A percentile compares a stretch with the other conserved stretches of the same genome.
These are phyloP conservation scores for Campylomormyrus tamandua DNA, from an alignment of 2,113 vertebrate species.

Conservation along the genomic window DNA sequence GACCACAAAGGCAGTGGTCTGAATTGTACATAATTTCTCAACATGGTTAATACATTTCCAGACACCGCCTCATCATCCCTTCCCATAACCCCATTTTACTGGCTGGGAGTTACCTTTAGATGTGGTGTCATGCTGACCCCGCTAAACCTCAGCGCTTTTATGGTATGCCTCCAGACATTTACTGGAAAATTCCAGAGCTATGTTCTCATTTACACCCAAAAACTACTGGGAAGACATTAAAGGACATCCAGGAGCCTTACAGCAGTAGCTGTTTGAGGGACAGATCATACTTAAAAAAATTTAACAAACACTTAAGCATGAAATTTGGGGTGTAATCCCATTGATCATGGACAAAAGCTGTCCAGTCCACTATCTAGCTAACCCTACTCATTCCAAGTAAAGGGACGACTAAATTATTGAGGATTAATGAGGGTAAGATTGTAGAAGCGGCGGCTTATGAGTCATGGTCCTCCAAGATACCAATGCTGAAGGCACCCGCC, in stretches of 20 bases:
- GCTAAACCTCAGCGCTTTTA: neutral
- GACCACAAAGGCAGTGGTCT: neutral
- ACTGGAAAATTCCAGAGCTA: neutral
- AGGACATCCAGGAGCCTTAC: neutral
- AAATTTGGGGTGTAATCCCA: neutral
- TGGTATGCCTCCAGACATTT: neutral
- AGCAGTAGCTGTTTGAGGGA: neutral
- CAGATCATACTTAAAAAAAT: neutral
- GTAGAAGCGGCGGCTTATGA: neutral
- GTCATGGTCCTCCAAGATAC: neutral
- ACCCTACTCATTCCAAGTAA: neutral
- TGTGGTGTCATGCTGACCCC: neutral
- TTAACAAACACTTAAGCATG: neutral
- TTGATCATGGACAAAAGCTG: neutral
- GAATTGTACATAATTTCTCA: neutral
- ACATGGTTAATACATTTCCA: neutral
- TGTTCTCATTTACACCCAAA: neutral
- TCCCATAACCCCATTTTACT: neutral
- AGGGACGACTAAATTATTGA: neutral
- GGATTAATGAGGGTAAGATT: neutral
- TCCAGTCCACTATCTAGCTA: neutral
- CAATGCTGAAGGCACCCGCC: no score
- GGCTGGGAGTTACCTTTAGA: neutral
- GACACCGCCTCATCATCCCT: neutral
- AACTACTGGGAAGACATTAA: neutral